Base-by-base conservation (phyloP, 1,140 invertebrate species). In the Drosophila parvula region DNA sequence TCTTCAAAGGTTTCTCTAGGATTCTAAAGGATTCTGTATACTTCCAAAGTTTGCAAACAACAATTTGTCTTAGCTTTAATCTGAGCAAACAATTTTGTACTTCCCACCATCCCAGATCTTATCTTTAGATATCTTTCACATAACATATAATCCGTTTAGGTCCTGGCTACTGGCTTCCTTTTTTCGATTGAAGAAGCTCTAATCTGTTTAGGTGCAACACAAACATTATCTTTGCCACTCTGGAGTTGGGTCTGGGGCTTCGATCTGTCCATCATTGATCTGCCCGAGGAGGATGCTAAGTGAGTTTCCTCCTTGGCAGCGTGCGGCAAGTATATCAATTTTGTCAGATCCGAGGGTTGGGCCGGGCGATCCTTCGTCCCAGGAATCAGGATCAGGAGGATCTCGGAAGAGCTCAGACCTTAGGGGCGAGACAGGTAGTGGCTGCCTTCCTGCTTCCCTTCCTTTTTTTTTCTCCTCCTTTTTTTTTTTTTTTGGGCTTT, bases 311-410 rank as follows among this genome's bases (percentile, higher is more conserved):
- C 18, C 58, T 22, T 14, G 10, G 22, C 68, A 74, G 75, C 74
- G 60, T 79, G 77, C 60, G 77, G 60, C 68, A 64, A 79, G 68
- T 79, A 74, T 79, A 79, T 79, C 76, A 79, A 74, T 78, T 78
- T 63, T 59, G 51, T 57, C 36, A 70, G 64, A 78, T 78, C 75
- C 75, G 43, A 38, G 64, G 61, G 70, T 65, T 67, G 60, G 45
- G 32, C 43, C 36, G n/a, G 45, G 16, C 30, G 40, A 32, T 32
- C 57, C 48, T 55, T 30, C 18, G 34, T 22, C 12, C 8, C 18
- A 38, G 34, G 44, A n/a, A 56, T 68, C 48, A 30, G 63, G 47
- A 38, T 32, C 50, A 8, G 6, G 12, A 55, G 68, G 53, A 62
- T 16, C 18, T 38, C 56, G 34, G 41, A 7, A 44, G 43, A 22